These are phyloP conservation scores for Coregonus ussuriensis DNA, from an alignment of 2,797 vertebrate species.

Conservation along the genomic window DNA sequence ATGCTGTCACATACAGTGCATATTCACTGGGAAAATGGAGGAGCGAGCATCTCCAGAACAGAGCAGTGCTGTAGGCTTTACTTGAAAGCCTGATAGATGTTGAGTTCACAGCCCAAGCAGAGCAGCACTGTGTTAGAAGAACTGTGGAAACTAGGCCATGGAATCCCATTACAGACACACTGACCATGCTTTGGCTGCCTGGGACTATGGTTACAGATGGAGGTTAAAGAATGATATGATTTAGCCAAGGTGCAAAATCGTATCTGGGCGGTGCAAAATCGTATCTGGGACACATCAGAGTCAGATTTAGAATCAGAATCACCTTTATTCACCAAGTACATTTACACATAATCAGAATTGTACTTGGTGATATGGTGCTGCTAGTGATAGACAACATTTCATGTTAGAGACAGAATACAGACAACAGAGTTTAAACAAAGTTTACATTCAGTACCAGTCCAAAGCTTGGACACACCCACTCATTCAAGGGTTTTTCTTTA, in stretches of 20 bases:
- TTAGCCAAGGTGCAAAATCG: slow-evolving; percentile 1
- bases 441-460: too few species aligned
- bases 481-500: too few species aligned
- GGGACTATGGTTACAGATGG: too few species aligned
- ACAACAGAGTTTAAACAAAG: too few species aligned
- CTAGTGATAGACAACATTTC: too few species aligned
- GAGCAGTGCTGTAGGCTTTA: slow-evolving; percentile 12
- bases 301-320: background rate
- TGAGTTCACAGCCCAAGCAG: background rate
- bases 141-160: slow-evolving; percentile 6
- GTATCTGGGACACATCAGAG: slow-evolving; percentile 7
- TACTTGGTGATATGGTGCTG: too few species aligned
- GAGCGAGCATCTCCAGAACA: background rate
- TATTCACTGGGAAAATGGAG: slow-evolving; percentile 13
- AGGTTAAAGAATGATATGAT: background rate
- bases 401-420: too few species aligned
- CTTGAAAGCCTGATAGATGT: slow-evolving; percentile 11
- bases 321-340: too few species aligned
- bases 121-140: background rate
- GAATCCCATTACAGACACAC: slow-evolving; percentile 15
- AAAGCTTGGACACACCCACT: too few species aligned
- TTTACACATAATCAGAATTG: too few species aligned
- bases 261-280: slow-evolving; percentile 14
- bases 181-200: background rate
- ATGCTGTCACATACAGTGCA: background rate